phyloP scores from a whole-genome alignment of 2,113 vertebrate genomes.

The Empidonax alnorum region DNA sequence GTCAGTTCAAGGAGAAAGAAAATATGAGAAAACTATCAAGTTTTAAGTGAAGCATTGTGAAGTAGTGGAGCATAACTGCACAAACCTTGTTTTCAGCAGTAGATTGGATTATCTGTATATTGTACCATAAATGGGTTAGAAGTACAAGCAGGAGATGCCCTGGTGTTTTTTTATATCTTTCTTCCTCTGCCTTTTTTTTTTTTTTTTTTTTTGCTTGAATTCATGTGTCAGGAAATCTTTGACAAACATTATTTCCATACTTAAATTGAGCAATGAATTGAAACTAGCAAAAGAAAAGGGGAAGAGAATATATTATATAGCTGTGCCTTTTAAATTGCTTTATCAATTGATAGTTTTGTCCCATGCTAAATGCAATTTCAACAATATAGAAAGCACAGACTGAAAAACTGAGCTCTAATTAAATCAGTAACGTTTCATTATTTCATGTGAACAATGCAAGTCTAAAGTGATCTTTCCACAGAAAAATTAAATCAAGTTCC shows the following conservation, averaged over 20 bases:
- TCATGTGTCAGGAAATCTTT: conserved; percentile 63
- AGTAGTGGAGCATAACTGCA: conserved; percentile 28
- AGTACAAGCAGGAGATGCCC: conserved; percentile 49
- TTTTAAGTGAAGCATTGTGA: conserved; percentile 58
- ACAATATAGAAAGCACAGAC: conserved; percentile 29
- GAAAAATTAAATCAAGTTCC: conserved; percentile 71
- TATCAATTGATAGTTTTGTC: conserved; percentile 66
- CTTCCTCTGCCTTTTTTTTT: not conserved
- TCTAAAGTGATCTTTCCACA: conserved; percentile 52
- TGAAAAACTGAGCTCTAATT: conserved; percentile 70
- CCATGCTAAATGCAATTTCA: conserved; percentile 69
- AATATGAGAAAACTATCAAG: conserved; percentile 53
- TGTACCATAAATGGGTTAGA: conserved; percentile 68
- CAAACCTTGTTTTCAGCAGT: conserved; percentile 58
- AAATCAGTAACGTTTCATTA: conserved; percentile 72
- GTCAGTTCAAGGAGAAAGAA: conserved; percentile 48
- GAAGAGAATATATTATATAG: conserved; percentile 23
- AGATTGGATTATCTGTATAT: conserved; percentile 70
- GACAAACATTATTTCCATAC: conserved; percentile 72
- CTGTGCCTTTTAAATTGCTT: conserved; percentile 67
- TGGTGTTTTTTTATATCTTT: conserved; percentile 23
- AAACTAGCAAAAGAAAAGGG: conserved; percentile 31
- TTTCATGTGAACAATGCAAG: conserved; percentile 63
- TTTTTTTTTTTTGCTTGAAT: conserved; percentile 6
- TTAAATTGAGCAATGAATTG: conserved; percentile 70